Base-by-base conservation (phyloP, 2,797 vertebrate genomes). In the Distichodus sexfasciatus region DNA sequence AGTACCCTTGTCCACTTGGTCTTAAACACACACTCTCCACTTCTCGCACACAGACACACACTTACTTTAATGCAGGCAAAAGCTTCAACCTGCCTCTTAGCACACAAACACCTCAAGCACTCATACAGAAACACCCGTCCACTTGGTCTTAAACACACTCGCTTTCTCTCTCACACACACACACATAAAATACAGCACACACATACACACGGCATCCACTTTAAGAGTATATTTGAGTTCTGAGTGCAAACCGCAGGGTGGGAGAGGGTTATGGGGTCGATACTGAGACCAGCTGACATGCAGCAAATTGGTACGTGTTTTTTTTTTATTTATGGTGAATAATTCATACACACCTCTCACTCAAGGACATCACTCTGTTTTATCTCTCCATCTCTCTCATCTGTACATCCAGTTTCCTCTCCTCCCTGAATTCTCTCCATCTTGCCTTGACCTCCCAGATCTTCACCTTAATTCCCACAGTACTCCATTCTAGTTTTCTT, bases 291-390 rank as follows among this genome's bases (percentile, higher is more conserved):
- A 55, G 75, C 79, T 74, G 74, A 81, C 59, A 15, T 74, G 69
- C 61, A 75, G 74, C 62, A 78, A 76, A 76, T 79, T 60, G 69
- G 53, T 69, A 40, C 17, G 58, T 70, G 57, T 74, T 74, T 71
- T 72, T 71, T 67, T 75, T 72, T 72, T 71, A 63, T 75, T 72
- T 70, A 60, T 68, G 50, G 72, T 83, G 68, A 81, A 81, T 83
- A 81, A 83, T 83, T 81, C 61, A 83, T 81, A 73, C 71, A 75
- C 54, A 35, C 61, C 51, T 77, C 48, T 76, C 66, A 50, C 51
- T 65, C 46, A 71, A 21, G 69, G 68, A 67, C 69, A 54, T 81
- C 65, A 68, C 33, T 77, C 72, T 69, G 70, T 66, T 78, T 81
- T 71, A 83, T 78, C 61, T 63, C 68, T 61, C 28, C 58, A 24